phyloP scores from a whole-genome alignment of 2,888 invertebrate genomes.

The Dichetophora obliterata region DNA sequence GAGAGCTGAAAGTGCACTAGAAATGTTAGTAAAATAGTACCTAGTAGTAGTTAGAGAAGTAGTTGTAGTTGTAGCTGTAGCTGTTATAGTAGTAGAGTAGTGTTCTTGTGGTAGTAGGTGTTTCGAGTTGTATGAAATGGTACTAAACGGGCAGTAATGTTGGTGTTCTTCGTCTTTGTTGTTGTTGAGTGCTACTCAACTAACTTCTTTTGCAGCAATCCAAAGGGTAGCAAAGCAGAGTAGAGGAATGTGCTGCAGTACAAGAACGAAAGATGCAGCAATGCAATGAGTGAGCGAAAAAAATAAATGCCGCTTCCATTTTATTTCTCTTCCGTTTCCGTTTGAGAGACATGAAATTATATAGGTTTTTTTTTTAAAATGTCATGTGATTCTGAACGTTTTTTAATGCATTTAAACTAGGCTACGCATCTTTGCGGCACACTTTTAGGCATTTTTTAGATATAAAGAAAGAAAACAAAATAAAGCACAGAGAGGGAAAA shows the following conservation, averaged over 20 bases:
- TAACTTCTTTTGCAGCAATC: neutral
- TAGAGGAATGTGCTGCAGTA: neutral
- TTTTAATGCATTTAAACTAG: neutral
- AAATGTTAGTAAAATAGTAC: neutral
- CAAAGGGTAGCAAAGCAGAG: neutral
- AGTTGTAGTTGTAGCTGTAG: neutral
- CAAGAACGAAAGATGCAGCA: neutral
- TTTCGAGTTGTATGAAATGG: constrained; percentile 3
- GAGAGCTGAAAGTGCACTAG: neutral
- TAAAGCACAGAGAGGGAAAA: neutral
- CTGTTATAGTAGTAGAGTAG: neutral
- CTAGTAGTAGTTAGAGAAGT: constrained; percentile 1
- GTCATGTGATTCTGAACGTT: neutral
- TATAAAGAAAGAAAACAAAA: neutral
- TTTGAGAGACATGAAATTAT: constrained; percentile 6
- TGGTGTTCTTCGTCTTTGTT: neutral
- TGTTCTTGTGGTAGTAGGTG: neutral
- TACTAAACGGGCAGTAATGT: neutral
- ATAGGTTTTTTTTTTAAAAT: neutral
- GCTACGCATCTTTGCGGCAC: neutral
- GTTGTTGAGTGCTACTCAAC: neutral
- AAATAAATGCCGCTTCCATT: neutral
- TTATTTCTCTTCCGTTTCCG: constrained; percentile 19
- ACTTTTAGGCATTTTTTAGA: neutral
- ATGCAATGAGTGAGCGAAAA: neutral